Evolutionary conservation across 2,888 invertebrate genomes (phyloP).

Genomic region (Therioaphis trifolii): DNA sequence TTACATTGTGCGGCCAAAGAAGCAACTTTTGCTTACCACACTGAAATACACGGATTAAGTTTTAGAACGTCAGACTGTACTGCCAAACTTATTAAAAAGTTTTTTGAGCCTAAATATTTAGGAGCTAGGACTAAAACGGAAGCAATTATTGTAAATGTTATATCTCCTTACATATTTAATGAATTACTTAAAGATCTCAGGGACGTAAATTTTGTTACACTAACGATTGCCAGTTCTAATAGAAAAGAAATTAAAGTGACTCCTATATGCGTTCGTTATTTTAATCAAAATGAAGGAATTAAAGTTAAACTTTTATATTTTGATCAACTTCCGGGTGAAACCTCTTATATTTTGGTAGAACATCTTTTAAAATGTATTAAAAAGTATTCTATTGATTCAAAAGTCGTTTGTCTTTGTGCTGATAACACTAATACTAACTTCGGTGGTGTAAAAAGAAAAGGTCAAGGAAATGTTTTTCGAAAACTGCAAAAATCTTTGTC

Average conservation of each 20-base stretch:
- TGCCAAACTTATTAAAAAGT: slow-evolving; percentile 43
- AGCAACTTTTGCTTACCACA: slow-evolving; percentile 45
- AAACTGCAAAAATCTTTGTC: slow-evolving; percentile 35
- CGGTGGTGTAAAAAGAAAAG: neutral
- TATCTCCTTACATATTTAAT: slow-evolving; percentile 37
- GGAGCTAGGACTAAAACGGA: slow-evolving; percentile 34
- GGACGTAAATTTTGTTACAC: slow-evolving; percentile 20
- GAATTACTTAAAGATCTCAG: slow-evolving; percentile 37
- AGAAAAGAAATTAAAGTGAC: slow-evolving; percentile 29
- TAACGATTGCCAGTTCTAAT: slow-evolving; percentile 38
- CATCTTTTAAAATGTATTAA: slow-evolving; percentile 26
- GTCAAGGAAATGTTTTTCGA: slow-evolving; percentile 37
- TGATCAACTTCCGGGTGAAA: slow-evolving; percentile 27
- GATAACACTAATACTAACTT: slow-evolving; percentile 14
- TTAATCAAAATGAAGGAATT: slow-evolving; percentile 26
- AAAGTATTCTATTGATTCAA: slow-evolving; percentile 28
- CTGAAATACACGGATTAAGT: slow-evolving; percentile 30
- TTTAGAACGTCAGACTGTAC: slow-evolving; percentile 35
- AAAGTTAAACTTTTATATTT: slow-evolving; percentile 39
- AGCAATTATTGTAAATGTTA: slow-evolving; percentile 51
- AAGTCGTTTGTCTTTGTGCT: slow-evolving; percentile 33
- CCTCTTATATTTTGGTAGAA: slow-evolving; percentile 23
- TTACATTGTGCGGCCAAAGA: slow-evolving; percentile 37
- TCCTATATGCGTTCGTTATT: slow-evolving; percentile 40
- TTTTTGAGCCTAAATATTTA: slow-evolving; percentile 39